Evolutionary conservation across 2,888 invertebrate species (phyloP).

Genomic region (Leuctra nigra): DNA sequence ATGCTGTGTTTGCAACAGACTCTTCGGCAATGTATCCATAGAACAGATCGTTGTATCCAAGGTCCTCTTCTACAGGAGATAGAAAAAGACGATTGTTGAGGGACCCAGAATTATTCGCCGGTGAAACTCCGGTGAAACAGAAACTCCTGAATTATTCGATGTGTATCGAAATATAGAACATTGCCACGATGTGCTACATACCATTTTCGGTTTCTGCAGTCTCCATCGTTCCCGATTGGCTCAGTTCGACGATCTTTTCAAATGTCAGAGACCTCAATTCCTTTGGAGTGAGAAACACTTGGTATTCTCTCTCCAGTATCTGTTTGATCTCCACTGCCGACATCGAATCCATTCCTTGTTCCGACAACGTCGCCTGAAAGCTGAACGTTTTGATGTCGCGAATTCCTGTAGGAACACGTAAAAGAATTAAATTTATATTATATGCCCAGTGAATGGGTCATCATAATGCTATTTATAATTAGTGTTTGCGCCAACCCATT

Average conservation of each 20-base stretch:
- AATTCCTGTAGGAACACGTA: constrained; percentile 49
- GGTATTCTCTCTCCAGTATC: no score
- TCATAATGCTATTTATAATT: no score
- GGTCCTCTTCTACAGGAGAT: no score
- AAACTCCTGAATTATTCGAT: no score
- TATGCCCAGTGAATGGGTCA: no score
- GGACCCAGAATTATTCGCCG: no score
- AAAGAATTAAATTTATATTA: no score
- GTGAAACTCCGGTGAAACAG: no score
- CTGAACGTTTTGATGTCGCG: constrained; percentile 63
- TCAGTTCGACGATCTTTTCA: constrained; percentile 52
- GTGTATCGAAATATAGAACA: no score
- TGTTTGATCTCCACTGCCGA: constrained; percentile 97
- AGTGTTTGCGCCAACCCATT: constrained; percentile 42
- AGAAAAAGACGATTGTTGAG: not conserved
- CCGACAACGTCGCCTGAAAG: constrained; percentile 54
- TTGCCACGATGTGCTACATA: no score
- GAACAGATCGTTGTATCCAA: no score
- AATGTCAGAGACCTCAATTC: constrained; percentile 77
- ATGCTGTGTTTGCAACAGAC: not conserved
- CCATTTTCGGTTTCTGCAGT: not conserved
- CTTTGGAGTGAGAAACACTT: no score
- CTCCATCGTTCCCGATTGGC: constrained; percentile 43
- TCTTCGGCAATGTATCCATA: not conserved
- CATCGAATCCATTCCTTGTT: constrained; percentile 94